phyloP scores from a whole-genome alignment of 2,888 invertebrate genomes.

The Platycheirus albimanus region DNA sequence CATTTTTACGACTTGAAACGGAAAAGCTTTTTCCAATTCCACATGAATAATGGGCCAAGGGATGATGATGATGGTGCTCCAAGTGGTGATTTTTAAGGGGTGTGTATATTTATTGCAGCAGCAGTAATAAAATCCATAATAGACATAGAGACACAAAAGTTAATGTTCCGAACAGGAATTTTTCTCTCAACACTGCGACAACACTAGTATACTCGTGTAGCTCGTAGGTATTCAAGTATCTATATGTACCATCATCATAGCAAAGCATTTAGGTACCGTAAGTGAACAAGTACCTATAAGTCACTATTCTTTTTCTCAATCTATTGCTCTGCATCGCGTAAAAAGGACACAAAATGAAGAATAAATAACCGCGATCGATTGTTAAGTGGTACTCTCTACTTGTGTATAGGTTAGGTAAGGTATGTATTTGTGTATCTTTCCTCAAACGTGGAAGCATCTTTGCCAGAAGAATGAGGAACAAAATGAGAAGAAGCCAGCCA shows the following conservation, averaged over 20 bases:
- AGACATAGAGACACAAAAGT: constrained; percentile 71
- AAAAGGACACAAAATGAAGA: constrained; percentile 21
- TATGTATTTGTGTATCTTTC: too few relatives aligned
- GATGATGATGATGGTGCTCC: constrained; percentile 30
- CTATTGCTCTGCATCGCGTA: constrained; percentile 27
- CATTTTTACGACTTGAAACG: constrained; percentile 73
- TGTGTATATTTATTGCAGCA: constrained; percentile 51
- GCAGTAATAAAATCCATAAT: constrained; percentile 71
- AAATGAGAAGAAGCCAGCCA: not conserved
- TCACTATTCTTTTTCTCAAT: constrained; percentile 17
- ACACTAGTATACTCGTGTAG: constrained; percentile 4
- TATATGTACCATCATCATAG: not conserved
- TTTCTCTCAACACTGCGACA: constrained; percentile 31
- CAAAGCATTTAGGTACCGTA: constrained; percentile 10
- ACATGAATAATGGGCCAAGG: constrained; percentile 62
- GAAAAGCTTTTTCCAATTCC: constrained; percentile 73
- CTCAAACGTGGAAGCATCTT: not conserved
- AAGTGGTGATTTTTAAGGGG: constrained; percentile 36
- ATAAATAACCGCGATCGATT: constrained; percentile 56
- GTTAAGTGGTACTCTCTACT: constrained; percentile 46
- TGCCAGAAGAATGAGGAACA: not conserved
- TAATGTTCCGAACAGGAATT: constrained; percentile 65
- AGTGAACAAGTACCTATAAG: constrained; percentile 54
- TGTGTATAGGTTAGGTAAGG: too few relatives aligned
- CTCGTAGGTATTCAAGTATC: too few relatives aligned